These are phyloP conservation scores for Lissonota sp. DNA, from an alignment of 2,888 invertebrate genomes.

Conservation along the genomic window DNA sequence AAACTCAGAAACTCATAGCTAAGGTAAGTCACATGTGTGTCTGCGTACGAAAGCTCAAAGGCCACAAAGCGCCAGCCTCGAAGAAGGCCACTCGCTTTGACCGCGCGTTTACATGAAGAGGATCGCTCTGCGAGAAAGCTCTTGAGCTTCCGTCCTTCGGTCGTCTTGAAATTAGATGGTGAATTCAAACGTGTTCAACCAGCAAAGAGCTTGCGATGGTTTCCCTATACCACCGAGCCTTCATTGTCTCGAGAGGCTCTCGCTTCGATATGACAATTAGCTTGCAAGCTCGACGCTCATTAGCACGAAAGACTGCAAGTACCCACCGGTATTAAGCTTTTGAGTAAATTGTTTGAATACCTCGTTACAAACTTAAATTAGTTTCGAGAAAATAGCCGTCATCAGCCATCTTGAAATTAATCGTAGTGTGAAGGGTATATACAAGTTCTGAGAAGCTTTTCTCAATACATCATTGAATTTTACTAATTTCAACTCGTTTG, in stretches of 20 bases:
- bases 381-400: not conserved
- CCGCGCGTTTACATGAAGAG: slow-evolving; percentile 46
- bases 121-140: slow-evolving; percentile 49
- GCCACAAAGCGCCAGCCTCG: slow-evolving; percentile 32
- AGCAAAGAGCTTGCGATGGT: slow-evolving; percentile 53
- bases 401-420: slow-evolving; percentile 14
- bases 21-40: slow-evolving; percentile 22
- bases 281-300: slow-evolving; percentile 51
- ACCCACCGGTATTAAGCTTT: slow-evolving; percentile 19
- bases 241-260: slow-evolving; percentile 30
- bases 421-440: slow-evolving; percentile 5
- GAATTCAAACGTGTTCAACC: slow-evolving; percentile 52
- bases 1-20: slow-evolving; percentile 16
- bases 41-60: slow-evolving; percentile 45
- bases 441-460: slow-evolving; percentile 6
- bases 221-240: slow-evolving; percentile 23
- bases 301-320: slow-evolving; percentile 23
- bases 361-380: slow-evolving; percentile 26
- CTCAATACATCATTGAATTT: not conserved
- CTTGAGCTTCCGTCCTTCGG: slow-evolving; percentile 52
- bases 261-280: slow-evolving; percentile 39
- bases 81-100: slow-evolving; percentile 60
- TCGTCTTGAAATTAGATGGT: slow-evolving; percentile 55
- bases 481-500: not conserved
- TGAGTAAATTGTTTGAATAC: slow-evolving; percentile 32